These are phyloP conservation scores for Drosophila parabipectinata DNA, from an alignment of 1,140 invertebrate species.

Conservation along the genomic window DNA sequence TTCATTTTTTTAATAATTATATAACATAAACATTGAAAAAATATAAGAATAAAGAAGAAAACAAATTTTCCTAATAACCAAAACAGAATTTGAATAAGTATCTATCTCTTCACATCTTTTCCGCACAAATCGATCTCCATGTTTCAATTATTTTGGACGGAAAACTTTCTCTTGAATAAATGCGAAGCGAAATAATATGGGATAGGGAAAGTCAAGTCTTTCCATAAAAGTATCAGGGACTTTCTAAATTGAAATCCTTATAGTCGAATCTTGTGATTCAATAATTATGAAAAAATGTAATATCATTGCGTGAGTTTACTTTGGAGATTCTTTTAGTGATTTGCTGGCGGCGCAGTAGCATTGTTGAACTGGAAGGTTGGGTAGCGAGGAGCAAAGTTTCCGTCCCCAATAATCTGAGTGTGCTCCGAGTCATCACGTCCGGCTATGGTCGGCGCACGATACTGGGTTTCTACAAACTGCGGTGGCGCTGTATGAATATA, in stretches of 20 bases:
- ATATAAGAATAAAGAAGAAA: not conserved
- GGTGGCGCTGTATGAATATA: slow-evolving; percentile 84
- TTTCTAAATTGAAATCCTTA: not conserved
- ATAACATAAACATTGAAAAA: not conserved
- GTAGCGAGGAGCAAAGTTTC: slow-evolving; percentile 85
- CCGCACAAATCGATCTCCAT: not conserved
- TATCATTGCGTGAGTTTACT: slow-evolving; percentile 13
- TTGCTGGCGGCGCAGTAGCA: slow-evolving; percentile 63
- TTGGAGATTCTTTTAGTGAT: slow-evolving; percentile 41
- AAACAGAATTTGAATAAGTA: not conserved
- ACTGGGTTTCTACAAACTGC: slow-evolving; percentile 85
- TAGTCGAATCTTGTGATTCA: not conserved
- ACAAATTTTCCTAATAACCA: not conserved
- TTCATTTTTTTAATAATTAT: not conserved
- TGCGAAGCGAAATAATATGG: slow-evolving; percentile 30
- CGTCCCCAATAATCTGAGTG: slow-evolving; percentile 83
- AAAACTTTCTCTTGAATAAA: slow-evolving; percentile 44
- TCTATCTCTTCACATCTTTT: not conserved
- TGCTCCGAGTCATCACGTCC: slow-evolving; percentile 85
- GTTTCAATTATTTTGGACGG: slow-evolving; percentile 36
- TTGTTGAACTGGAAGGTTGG: slow-evolving; percentile 85
- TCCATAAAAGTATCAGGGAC: not conserved
- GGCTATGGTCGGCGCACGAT: slow-evolving; percentile 83
- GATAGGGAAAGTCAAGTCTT: slow-evolving; percentile 5
- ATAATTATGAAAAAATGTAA: slow-evolving; percentile 5